A percentile compares a stretch with the other conserved stretches of the same genome.
Evolutionary conservation across 2,888 invertebrate species (phyloP).

Genomic region (Macrosoma leucophasiata): DNA sequence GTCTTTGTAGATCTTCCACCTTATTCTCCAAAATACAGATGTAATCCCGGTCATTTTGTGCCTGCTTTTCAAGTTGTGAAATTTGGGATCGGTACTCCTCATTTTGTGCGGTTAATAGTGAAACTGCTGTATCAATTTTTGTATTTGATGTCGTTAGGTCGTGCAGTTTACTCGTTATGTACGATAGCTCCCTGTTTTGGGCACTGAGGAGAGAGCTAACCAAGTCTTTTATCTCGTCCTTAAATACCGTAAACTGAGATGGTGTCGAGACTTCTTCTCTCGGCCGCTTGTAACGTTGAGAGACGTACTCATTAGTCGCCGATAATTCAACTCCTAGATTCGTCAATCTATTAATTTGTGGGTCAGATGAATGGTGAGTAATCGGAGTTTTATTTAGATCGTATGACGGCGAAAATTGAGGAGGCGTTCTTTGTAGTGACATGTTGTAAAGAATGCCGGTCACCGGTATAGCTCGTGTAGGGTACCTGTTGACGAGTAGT

Average conservation of each 20-base stretch:
- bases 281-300: background rate
- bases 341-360: background rate
- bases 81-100: background rate
- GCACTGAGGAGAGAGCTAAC: background rate
- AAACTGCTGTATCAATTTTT: background rate
- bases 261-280: too few species aligned
- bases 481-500: too few species aligned
- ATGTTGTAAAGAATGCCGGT: too few species aligned
- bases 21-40: background rate
- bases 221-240: conserved; percentile 1
- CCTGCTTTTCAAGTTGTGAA: background rate
- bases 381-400: too few species aligned
- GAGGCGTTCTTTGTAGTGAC: too few species aligned
- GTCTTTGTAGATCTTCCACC: background rate
- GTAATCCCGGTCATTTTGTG: background rate
- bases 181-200: background rate
- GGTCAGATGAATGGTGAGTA: conserved; percentile 8
- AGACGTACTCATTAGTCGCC: background rate
- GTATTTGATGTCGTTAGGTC: background rate
- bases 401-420: too few species aligned
- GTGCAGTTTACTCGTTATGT: background rate
- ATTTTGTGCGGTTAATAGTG: conserved; percentile 1
- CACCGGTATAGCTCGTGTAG: too few species aligned
- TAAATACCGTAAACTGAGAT: conserved; percentile 1
- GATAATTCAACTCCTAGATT: conserved; percentile 1